Evolutionary conservation across 2,797 vertebrate genomes (phyloP), one percentile per base, ranked within the genome.

Genomic region (Diceros bicornis): DNA sequence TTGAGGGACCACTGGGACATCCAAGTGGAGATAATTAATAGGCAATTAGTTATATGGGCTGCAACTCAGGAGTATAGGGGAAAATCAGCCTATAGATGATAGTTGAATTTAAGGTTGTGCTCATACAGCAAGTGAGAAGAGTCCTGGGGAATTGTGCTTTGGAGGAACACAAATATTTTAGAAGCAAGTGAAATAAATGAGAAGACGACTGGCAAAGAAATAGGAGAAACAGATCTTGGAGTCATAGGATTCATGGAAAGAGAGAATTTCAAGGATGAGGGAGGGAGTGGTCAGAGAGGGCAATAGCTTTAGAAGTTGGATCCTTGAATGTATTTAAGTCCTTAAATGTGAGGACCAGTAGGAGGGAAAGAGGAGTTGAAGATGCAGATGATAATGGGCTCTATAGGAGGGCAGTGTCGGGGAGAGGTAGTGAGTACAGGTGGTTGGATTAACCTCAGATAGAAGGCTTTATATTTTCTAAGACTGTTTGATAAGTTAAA

Each of bases 181-280:
- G 69, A 91, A 96, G 32, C 20, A 62, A 20, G 55, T 71, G 34
- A 55, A 62, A 86, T 68, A 86, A 90, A 83, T 90, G 41, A 85
- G 50, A 61, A 64, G 59, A 89, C 85, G n/a, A 91, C 37, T 94
- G 82, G 59, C 32, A 94, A 91, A 87, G n/a, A 79, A 20, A 4
- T 71, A 71, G 37, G 77, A 78, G 47, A 92, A 66, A 52, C 79
- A 41, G 37, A 61, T 64, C 8, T 84, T 37, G 14, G 69, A 83
- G 47, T 83, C 62, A 14, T 27, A 37, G 81, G 34, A 72, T 57
- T 85, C 32, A 47, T 57, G 32, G 47, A 75, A 66, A 37, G 23
- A 57, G 55, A 85, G 21, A 96, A 41, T 74, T 69, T 82, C 61
- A 93, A 62, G 79, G 62, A 52, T 18, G 34, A 92, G 11, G 47